Base-by-base conservation (phyloP, 2,888 invertebrate species). In the Epinotia demarniana region DNA sequence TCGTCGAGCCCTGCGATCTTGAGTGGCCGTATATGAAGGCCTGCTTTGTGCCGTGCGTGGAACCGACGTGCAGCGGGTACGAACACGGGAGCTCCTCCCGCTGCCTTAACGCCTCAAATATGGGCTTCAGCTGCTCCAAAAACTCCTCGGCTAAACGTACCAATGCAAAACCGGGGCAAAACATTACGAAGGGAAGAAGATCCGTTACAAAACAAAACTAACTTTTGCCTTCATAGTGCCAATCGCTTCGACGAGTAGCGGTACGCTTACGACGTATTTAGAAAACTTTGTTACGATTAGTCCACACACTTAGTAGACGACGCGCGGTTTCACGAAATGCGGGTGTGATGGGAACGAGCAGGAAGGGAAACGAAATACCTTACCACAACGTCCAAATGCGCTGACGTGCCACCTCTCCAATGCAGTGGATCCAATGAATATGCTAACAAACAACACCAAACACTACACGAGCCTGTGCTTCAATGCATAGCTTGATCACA, bases 81-180 rank as follows among this genome's bases (percentile, higher is more conserved):
- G 98, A 97, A 95, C 97, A 97, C 90, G 98, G 98, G 86, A 97
- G 96, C 94, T 98, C 97, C 94, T 98, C 97, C 92, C 97, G 97
- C 92, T 97, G 97, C 90, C 98, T 96, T 91, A 98, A 96, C 94
- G 97, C 97, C 95, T 98, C 98, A 96, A 98, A 98, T 95, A 98
- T 98, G 90, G 98, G 98, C 97, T 97, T 98, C 96, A 98, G 96
- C 95, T 98, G 98, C 95, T 96, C 97, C 96, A 98, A 96, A 95
- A 98, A 97, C 96, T 98, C 98, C 95, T 98, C 97, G 95, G 98
- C 98, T 98, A 95, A 89, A 93, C 89, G 92, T 84, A 91, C 86
- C 86, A 93, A 93, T 92, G 89, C 86, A 92, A 92, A 93, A 91
- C 87, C 91, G 90, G 90, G 90, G 88, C 86, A 86, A 90, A 89